Evolutionary conservation across 1,140 invertebrate species (phyloP).

Genomic region (Drosophila miranda): DNA sequence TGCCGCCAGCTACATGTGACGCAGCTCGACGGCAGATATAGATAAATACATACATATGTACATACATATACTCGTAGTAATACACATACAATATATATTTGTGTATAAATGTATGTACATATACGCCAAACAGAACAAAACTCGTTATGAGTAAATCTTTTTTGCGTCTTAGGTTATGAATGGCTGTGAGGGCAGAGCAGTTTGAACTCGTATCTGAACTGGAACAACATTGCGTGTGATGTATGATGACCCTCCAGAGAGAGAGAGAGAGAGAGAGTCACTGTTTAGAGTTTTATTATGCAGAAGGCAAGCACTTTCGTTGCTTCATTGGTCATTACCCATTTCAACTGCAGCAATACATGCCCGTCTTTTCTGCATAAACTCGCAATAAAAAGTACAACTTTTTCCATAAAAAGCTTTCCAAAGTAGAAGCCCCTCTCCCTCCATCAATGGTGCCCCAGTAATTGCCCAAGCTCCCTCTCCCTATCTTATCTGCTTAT

Average conservation of each 20-base stretch:
- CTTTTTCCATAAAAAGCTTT: slow-evolving; percentile 47
- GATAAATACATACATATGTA: slow-evolving; percentile 31
- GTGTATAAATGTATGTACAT: slow-evolving; percentile 40
- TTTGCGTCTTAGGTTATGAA: slow-evolving; percentile 62
- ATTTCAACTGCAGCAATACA: slow-evolving; percentile 27
- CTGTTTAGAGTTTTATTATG: slow-evolving; percentile 60
- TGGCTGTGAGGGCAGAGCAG: slow-evolving; percentile 29
- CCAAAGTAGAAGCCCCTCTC: too few relatives aligned
- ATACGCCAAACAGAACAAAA: slow-evolving; percentile 34
- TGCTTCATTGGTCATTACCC: slow-evolving; percentile 41
- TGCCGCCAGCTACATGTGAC: slow-evolving; percentile 22
- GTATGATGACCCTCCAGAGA: slow-evolving; percentile 13
- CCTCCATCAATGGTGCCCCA: too few relatives aligned
- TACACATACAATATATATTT: slow-evolving; percentile 22
- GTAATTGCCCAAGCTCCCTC: too few relatives aligned
- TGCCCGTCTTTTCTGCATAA: slow-evolving; percentile 47
- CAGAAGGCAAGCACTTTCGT: slow-evolving; percentile 40
- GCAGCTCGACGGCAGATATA: slow-evolving; percentile 40
- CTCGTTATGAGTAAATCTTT: slow-evolving; percentile 28
- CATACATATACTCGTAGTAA: slow-evolving; percentile 3
- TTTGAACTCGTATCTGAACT: slow-evolving; percentile 30
- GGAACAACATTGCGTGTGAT: slow-evolving; percentile 51
- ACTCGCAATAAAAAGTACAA: slow-evolving; percentile 47
- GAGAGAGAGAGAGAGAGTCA: neutral
- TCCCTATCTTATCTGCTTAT: too few relatives aligned